phyloP scores from a whole-genome alignment of 2,888 invertebrate genomes.

The Ophion costatus region DNA sequence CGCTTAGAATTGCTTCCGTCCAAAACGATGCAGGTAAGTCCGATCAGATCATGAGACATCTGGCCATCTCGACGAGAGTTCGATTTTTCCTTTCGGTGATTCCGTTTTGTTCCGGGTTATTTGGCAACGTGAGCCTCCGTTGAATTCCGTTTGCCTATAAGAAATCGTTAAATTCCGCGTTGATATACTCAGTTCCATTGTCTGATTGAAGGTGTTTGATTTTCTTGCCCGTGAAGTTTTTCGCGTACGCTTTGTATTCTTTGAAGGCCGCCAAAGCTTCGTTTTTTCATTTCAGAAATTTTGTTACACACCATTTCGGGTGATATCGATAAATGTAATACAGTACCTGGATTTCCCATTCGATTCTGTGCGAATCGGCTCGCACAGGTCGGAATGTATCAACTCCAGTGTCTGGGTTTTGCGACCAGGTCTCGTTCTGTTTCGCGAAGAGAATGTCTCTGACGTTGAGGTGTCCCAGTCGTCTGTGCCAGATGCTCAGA shows the following conservation, averaged over 20 bases:
- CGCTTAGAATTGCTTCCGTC: slow-evolving; percentile 38
- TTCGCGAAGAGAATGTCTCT: slow-evolving; percentile 26
- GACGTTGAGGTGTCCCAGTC: slow-evolving; percentile 52
- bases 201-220: slow-evolving; percentile 65
- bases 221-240: slow-evolving; percentile 62
- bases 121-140: slow-evolving; percentile 28
- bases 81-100: slow-evolving; percentile 41
- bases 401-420: slow-evolving; percentile 53
- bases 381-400: slow-evolving; percentile 66
- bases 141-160: slow-evolving; percentile 29
- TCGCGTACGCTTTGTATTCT: slow-evolving; percentile 58
- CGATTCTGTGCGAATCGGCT: slow-evolving; percentile 60
- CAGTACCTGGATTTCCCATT: slow-evolving; percentile 59
- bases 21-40: slow-evolving; percentile 24
- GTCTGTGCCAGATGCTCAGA: slow-evolving; percentile 37
- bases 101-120: slow-evolving; percentile 50
- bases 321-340: slow-evolving; percentile 67
- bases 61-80: slow-evolving; percentile 38
- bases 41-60: slow-evolving; percentile 41
- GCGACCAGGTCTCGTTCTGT: slow-evolving; percentile 13
- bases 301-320: slow-evolving; percentile 61
- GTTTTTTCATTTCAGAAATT: slow-evolving; percentile 61
- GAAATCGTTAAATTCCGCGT: slow-evolving; percentile 32
- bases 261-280: slow-evolving; percentile 62
- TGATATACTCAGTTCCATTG: slow-evolving; percentile 66